A percentile compares a stretch with the other conserved stretches of the same genome.
These are phyloP conservation scores for Agelastica alni DNA, from an alignment of 2,888 invertebrate species.

Conservation along the genomic window DNA sequence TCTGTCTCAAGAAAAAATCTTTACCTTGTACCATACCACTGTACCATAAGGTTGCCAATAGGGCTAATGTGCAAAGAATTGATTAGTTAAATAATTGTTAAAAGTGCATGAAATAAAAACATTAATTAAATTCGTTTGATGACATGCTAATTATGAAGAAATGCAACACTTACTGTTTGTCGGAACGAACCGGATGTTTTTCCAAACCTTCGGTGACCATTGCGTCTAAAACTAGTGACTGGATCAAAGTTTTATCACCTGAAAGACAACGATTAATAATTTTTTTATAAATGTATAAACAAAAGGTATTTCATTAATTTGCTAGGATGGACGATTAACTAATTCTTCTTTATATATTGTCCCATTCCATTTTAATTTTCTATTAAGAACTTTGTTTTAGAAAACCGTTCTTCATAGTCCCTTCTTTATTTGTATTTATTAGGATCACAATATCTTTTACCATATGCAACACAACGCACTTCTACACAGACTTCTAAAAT, in stretches of 20 bases:
- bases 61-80: conserved; percentile 81
- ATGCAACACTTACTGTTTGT: conserved; percentile 74
- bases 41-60: conserved; percentile 94
- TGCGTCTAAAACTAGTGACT: conserved; percentile 88
- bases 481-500: too few species aligned
- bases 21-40: conserved; percentile 83
- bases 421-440: too few species aligned
- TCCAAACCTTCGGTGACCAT: conserved; percentile 86
- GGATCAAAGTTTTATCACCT: conserved; percentile 91
- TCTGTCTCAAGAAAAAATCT: conserved; percentile 53
- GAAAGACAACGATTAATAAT: too few species aligned
- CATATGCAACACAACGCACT: too few species aligned
- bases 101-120: conserved; percentile 32
- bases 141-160: conserved; percentile 24
- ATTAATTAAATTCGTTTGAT: conserved; percentile 27
- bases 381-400: too few species aligned
- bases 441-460: too few species aligned
- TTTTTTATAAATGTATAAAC: too few species aligned
- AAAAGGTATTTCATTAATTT: too few species aligned
- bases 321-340: too few species aligned
- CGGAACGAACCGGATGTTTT: conserved; percentile 63
- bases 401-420: too few species aligned
- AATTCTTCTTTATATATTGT: too few species aligned
- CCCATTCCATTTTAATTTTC: too few species aligned
- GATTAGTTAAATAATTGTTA: conserved; percentile 49